Evolutionary conservation across 2,888 invertebrate species (phyloP), one percentile per base, ranked within the genome.

Genomic region (Archaeoteleia sp.): DNA sequence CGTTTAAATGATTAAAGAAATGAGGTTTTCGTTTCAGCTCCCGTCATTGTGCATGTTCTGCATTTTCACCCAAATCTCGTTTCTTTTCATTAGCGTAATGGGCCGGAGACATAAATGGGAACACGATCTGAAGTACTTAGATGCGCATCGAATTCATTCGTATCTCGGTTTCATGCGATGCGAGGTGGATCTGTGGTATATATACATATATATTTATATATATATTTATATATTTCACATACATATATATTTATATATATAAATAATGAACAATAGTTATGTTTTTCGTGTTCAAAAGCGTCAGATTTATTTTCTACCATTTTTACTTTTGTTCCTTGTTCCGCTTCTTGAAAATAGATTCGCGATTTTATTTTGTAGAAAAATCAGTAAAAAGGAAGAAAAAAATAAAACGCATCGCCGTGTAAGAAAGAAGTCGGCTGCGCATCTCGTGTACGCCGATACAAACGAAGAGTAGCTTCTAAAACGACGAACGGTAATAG

Each of bases 401-500:
- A n/a, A 29, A 9, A 29, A n/a, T 5, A 2, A 54, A 51, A 43
- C 13, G 35, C 34, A 39, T 35, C 27, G 43, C 48, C 35, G 30
- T 9, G 49, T 35, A 15, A 42, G 43, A 43, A 32, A 35, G 30
- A 51, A 35, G 40, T 48, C 55, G 46, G 29, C 14, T 39, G 25
- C 12, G 29, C 17, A 15, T 15, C 32, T 17, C 32, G 39, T 10
- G 30, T 13, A 7, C 32, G 8, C 39, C 40, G 30, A 40, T 39
- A 17, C 15, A 23, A 34, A 62, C 29, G 32, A 37, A 51, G 35
- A 35, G 39, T 37, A 35, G 37, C 35, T 49, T 49, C 27, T 12
- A 29, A 43, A 49, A 65, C 23, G 46, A 30, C 48, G 32, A 58
- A 68, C 51, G 67, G 63, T 72, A 65, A 74, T 70, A 74, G 61